phyloP scores from a whole-genome alignment of 2,113 vertebrate species.

The Glaucomys volans region DNA sequence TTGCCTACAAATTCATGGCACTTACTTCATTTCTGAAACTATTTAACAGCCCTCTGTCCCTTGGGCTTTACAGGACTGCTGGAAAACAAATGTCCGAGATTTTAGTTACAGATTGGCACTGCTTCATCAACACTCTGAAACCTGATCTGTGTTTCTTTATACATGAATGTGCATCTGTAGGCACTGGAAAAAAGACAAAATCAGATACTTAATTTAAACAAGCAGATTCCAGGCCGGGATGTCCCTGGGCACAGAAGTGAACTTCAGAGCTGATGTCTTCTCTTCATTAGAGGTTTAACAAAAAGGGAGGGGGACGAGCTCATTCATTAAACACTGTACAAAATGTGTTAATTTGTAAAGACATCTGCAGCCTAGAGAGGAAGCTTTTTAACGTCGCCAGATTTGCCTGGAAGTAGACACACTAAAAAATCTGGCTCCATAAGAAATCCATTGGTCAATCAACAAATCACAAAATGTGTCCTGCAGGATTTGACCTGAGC shows the following conservation, averaged over 20 bases:
- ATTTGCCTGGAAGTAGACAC: background rate
- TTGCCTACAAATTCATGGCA: constrained; percentile 43
- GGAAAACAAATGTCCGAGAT: constrained; percentile 66
- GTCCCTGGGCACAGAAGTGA: background rate
- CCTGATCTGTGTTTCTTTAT: background rate
- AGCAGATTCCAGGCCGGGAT: background rate
- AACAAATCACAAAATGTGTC: background rate
- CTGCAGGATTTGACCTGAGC: background rate
- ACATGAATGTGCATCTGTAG: background rate
- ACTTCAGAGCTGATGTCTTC: background rate
- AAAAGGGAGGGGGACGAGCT: background rate
- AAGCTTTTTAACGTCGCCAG: background rate
- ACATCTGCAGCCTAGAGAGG: background rate
- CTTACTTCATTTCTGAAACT: constrained; percentile 73
- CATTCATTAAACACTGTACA: background rate
- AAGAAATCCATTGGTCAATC: background rate
- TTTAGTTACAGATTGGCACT: constrained; percentile 66
- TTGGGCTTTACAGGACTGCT: background rate
- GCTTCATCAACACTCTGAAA: constrained; percentile 29
- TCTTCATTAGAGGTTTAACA: background rate
- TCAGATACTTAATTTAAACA: background rate
- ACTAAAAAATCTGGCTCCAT: background rate
- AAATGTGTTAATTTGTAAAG: background rate
- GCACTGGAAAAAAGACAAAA: background rate
- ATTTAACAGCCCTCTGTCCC: constrained; percentile 65